A percentile compares a stretch with the other conserved stretches of the same genome.
Conservation (phyloP, 92 coral and sea anemone species). For the Epizoanthus scotinus region DNA sequence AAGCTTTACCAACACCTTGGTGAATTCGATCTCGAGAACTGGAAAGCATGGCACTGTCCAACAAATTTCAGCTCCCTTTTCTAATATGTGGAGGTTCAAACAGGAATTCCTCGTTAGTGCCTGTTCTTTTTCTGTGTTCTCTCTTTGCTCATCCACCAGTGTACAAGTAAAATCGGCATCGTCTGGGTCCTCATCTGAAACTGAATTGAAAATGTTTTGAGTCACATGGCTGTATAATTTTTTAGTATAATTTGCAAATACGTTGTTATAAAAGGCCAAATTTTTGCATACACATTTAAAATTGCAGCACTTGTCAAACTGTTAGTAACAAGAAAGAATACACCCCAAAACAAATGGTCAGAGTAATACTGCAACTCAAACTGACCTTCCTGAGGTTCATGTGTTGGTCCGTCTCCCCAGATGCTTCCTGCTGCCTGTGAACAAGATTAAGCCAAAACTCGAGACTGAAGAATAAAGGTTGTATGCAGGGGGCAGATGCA, state of each 20-base stretch:
- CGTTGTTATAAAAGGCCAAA: neutral
- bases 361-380: neutral
- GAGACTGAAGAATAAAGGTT: neutral
- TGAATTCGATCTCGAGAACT: conserved; percentile 33
- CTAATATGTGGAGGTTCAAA: conserved; percentile 3
- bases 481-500: neutral
- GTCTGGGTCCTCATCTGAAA: conserved; percentile 1
- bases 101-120: neutral
- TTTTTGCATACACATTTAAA: too few relatives aligned
- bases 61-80: conserved; percentile 21
- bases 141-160: neutral
- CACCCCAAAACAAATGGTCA: too few relatives aligned
- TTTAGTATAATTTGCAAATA: neutral
- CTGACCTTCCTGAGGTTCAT: neutral
- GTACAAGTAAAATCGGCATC: neutral
- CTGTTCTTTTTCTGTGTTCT: neutral
- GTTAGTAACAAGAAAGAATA: too few relatives aligned
- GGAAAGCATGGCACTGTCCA: conserved; percentile 46
- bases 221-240: neutral
- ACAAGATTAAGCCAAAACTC: neutral
- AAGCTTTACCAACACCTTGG: conserved; percentile 1
- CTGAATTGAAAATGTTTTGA: neutral
- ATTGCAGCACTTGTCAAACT: too few relatives aligned
- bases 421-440: neutral
- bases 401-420: neutral